Base-by-base conservation (phyloP, 2,888 invertebrate species). In the Drosophila hawaiiensis region DNA sequence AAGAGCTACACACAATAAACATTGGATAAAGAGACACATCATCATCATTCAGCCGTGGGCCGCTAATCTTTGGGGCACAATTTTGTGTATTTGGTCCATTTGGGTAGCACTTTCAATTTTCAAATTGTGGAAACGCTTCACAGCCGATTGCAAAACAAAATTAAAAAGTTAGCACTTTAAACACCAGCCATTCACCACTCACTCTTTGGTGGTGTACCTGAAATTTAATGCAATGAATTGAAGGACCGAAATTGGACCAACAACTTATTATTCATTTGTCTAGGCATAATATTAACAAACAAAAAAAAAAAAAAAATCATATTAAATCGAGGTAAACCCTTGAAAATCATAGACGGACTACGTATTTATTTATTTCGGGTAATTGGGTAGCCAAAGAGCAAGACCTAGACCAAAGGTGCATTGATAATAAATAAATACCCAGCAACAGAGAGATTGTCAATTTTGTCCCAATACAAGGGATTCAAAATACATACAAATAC, bases 101-200 rank as follows among this genome's bases (percentile, higher is more conserved):
- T 72, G 64, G 84, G 74, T 75, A 73, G 78, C 86, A 77, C 76
- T 84, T 83, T 83, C 73, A 43, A 54, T 77, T 74, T 71, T 70
- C 47, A 47, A 68, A 55, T 61, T 64, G 22, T 41, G n/a, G 29
- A 19, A 37, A 28, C 63, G 16, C 50, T 50, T 25, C 50, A 28
- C 1, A 52, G 25, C 35, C 29, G 16, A 14, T 28, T 29, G 49
- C 25, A 33, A 35, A 58, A 39, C 31, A 59, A 37, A 19, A 19
- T 12, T 25, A 14, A 47, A 14, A 22, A 43, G 43, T 43, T 12
- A 4, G 12, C 22, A 14, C 37, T 12, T 28, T 47, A 39, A 28
- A 28, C 12, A 14, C 35, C 31, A 16, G 14, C 49, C 47, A 22
- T 22, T 10, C 19, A 0, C 28, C 0, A 31, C 12, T 12, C 25